Percentiles rank a stretch among this genome's conserved stretches.
Conservation (phyloP, 2,888 invertebrate species). For the Germaria angustata region DNA sequence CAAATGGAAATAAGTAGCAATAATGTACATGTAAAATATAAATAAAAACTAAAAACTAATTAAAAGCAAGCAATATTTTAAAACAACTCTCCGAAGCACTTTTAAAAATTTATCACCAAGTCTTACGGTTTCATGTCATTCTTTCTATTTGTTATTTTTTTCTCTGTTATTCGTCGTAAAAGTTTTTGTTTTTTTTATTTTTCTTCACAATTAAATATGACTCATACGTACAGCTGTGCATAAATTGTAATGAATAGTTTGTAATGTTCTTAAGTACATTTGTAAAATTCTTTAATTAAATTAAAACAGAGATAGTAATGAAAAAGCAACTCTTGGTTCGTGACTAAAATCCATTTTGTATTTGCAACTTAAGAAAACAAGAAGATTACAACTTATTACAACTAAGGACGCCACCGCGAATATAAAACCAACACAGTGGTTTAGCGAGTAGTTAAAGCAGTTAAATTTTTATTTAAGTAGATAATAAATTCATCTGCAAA, state of each 20-base stretch:
- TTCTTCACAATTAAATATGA: slow-evolving; percentile 47
- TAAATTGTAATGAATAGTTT: slow-evolving; percentile 58
- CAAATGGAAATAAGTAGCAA: no score
- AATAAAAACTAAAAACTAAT: no score
- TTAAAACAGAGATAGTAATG: slow-evolving; percentile 59
- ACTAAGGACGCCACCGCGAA: slow-evolving; percentile 9
- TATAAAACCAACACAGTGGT: neutral
- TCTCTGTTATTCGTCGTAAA: neutral
- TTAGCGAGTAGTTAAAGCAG: neutral
- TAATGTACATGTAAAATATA: no score
- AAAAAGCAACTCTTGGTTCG: slow-evolving; percentile 59
- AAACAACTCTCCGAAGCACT: neutral
- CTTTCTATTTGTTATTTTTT: neutral
- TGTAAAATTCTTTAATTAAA: slow-evolving; percentile 62
- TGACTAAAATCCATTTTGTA: slow-evolving; percentile 64
- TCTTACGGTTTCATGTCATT: neutral
- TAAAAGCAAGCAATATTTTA: neutral
- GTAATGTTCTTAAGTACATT: slow-evolving; percentile 62
- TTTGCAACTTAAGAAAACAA: slow-evolving; percentile 51
- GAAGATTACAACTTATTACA: slow-evolving; percentile 62
- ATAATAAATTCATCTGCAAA: no score
- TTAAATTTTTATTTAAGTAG: no score
- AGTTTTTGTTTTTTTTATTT: slow-evolving; percentile 1
- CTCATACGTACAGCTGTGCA: slow-evolving; percentile 57
- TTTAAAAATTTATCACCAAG: neutral